These are phyloP conservation scores for Bombus cullumanus DNA, from an alignment of 1,140 invertebrate species.

Conservation along the genomic window DNA sequence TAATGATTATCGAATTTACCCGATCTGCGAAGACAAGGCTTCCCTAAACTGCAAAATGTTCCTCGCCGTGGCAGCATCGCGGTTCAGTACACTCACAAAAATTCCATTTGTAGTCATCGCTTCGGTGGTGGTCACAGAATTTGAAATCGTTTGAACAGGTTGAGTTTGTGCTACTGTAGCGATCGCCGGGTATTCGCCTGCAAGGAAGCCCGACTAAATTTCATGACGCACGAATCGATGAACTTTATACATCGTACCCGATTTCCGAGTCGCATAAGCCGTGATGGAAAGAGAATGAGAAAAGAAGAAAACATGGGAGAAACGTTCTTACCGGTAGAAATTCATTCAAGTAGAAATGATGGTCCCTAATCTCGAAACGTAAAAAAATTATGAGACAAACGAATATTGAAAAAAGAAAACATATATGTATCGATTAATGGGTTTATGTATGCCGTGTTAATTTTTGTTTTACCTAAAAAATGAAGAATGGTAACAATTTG, in stretches of 20 bases:
- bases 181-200: constrained; percentile 44
- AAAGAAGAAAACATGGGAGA: too few relatives aligned
- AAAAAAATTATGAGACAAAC: too few relatives aligned
- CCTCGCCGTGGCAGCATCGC: background rate
- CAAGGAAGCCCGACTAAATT: constrained; percentile 36
- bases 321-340: too few relatives aligned
- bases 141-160: constrained; percentile 30
- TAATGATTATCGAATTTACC: constrained; percentile 20
- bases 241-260: constrained; percentile 2
- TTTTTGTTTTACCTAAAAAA: too few relatives aligned
- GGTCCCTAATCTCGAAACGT: too few relatives aligned
- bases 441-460: too few relatives aligned
- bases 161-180: constrained; percentile 15
- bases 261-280: background rate
- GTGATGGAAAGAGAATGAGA: too few relatives aligned
- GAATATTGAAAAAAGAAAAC: too few relatives aligned
- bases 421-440: too few relatives aligned
- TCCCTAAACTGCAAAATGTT: constrained; percentile 30
- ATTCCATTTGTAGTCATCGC: constrained; percentile 31
- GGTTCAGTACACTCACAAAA: constrained; percentile 23
- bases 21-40: constrained; percentile 15
- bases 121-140: constrained; percentile 56
- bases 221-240: constrained; percentile 19
- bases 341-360: background rate
- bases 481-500: too few relatives aligned